Evolutionary conservation across 35 echinoderm and acorn worm genomes (phyloP), one percentile per base, ranked within the genome.

Genomic region (Heliocidaris erythrogramma): DNA sequence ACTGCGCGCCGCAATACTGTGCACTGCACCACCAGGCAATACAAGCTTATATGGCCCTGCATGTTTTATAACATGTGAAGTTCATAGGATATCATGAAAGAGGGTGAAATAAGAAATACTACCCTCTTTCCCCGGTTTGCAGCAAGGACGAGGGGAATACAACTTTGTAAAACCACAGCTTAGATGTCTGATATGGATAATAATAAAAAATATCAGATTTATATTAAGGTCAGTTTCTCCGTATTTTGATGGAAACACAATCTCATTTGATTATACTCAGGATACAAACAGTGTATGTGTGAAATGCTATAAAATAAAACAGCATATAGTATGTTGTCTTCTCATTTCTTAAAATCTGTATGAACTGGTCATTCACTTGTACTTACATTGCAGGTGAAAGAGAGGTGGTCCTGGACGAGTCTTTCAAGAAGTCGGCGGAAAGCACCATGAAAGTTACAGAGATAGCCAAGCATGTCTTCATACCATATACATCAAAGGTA

Each of bases 401-500:
- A 30, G 48, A 92, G 29, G 91, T 92, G 29, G 11, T 59, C 29
- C 91, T 92, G 0, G 91, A 92, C 50, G 91, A 92, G 49, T 52
- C 17, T 12, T 92, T 27, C 32, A 92, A 12, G 91, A 59, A 49
- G 50, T 48, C 9, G 0, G 27, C 16, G 12, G 49, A 59, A 92
- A 92, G 13, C 27, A 48, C 48, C 49, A 30, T 92, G 17, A 92
- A 30, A 92, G 17, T 5, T 5, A n/a, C 48, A 50, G 91, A 92
- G 49, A 59, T 92, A 92, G 49, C 49, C 49, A 59, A 92, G 49
- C n/a, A 59, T 59, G 91, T 92, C 91, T 92, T 92, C 91, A 92
- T 92, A 92, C 91, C 91, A 30, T 92, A 48, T 48, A 92, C 91
- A 30, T 50, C 16, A 52, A 49, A 92, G 91, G 91, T 92, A 30